phyloP scores from a whole-genome alignment of 2,888 invertebrate genomes.

The Microctonus brassicae region DNA sequence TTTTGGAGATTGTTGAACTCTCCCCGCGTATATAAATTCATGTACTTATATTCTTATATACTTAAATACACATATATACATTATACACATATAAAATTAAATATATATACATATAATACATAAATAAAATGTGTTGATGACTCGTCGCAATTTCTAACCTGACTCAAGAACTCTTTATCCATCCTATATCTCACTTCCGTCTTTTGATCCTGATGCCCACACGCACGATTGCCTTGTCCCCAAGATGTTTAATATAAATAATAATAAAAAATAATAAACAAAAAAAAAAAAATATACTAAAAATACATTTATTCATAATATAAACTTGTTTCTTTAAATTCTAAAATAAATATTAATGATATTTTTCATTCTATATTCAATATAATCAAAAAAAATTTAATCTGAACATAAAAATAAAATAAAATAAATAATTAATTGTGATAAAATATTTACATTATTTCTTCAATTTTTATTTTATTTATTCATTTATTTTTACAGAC shows the following conservation, averaged over 20 bases:
- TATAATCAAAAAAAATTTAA: too few relatives aligned
- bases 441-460: too few relatives aligned
- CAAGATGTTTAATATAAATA: conserved; percentile 18
- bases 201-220: conserved; percentile 30
- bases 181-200: conserved; percentile 10
- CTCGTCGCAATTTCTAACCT: conserved; percentile 47
- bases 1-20: conserved; percentile 56
- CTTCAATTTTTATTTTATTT: too few relatives aligned
- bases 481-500: too few relatives aligned
- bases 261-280: not conserved
- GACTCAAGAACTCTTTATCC: conserved; percentile 46
- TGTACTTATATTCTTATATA: too few relatives aligned
- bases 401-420: too few relatives aligned
- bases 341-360: too few relatives aligned
- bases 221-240: conserved; percentile 29
- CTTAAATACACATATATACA: not conserved
- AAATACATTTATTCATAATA: too few relatives aligned
- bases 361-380: too few relatives aligned
- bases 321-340: too few relatives aligned
- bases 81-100: not conserved
- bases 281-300: not conserved
- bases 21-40: not conserved
- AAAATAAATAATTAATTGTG: too few relatives aligned
- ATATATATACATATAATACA: conserved; percentile 4
- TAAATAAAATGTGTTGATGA: conserved; percentile 47